Evolutionary conservation across 2,113 vertebrate genomes (phyloP).

Genomic region (Amia ocellicauda): DNA sequence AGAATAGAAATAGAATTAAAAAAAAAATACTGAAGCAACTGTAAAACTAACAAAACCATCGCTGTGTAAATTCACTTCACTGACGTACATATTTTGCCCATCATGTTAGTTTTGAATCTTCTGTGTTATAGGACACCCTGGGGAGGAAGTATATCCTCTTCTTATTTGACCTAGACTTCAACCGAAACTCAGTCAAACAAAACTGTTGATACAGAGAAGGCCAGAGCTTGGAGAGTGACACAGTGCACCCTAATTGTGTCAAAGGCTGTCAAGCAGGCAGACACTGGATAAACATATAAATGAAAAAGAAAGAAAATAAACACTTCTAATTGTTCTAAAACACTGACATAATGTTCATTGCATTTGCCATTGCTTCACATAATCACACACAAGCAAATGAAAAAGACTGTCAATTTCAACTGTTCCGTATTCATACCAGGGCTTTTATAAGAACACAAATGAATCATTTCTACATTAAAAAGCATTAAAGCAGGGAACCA

Average conservation of each 20-base stretch:
- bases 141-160: neutral
- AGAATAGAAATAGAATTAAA: too few relatives aligned
- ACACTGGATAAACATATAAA: conserved; percentile 9
- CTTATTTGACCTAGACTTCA: neutral
- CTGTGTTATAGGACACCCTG: neutral
- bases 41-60: too few relatives aligned
- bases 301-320: conserved; percentile 17
- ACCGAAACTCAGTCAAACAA: neutral
- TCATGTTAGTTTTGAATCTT: neutral
- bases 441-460: too few relatives aligned
- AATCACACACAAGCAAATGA: conserved; percentile 17
- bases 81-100: too few relatives aligned
- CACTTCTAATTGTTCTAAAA: neutral
- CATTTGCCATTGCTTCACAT: conserved; percentile 21
- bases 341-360: neutral
- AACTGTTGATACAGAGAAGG: neutral
- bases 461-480: too few relatives aligned
- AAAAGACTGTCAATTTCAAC: neutral
- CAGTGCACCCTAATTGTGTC: neutral
- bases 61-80: too few relatives aligned
- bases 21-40: too few relatives aligned
- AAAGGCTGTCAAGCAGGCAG: conserved; percentile 22
- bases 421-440: too few relatives aligned
- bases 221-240: neutral
- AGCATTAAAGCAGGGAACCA: too few relatives aligned